phyloP scores from a whole-genome alignment of 2,797 vertebrate species.

The Macroramphosus scolopax region DNA sequence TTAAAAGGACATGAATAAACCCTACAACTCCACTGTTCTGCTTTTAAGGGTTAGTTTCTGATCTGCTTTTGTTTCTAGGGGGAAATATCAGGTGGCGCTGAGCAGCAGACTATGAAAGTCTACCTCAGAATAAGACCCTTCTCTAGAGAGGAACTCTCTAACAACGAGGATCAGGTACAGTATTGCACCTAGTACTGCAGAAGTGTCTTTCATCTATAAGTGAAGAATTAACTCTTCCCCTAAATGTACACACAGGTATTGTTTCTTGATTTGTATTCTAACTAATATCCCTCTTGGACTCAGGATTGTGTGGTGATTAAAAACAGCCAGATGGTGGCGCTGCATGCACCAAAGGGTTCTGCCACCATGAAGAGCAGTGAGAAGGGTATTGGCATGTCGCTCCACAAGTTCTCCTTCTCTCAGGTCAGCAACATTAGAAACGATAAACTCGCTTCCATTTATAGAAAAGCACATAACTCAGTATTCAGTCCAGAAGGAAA shows the following conservation, averaged over 20 bases:
- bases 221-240: no score
- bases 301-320: constrained; percentile 85
- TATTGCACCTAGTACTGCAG: background rate
- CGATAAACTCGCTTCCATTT: background rate
- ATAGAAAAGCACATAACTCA: no score
- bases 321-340: constrained; percentile 74
- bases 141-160: constrained; percentile 79
- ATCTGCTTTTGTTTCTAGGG: constrained; percentile 38
- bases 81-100: constrained; percentile 36
- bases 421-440: constrained; percentile 69
- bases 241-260: no score
- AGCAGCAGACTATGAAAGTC: constrained; percentile 82
- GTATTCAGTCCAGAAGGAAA: no score
- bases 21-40: no score
- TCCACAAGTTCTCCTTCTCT: constrained; percentile 86
- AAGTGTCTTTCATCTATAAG: no score
- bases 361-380: constrained; percentile 85
- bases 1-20: no score
- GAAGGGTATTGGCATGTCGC: constrained; percentile 81
- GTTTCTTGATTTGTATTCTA: no score
- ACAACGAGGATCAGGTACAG: constrained; percentile 82
- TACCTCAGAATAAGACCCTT: constrained; percentile 87
- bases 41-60: background rate
- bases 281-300: no score
- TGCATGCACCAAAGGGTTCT: constrained; percentile 86